Base-by-base conservation (phyloP, 1,140 invertebrate genomes). In the Formica selysi region DNA sequence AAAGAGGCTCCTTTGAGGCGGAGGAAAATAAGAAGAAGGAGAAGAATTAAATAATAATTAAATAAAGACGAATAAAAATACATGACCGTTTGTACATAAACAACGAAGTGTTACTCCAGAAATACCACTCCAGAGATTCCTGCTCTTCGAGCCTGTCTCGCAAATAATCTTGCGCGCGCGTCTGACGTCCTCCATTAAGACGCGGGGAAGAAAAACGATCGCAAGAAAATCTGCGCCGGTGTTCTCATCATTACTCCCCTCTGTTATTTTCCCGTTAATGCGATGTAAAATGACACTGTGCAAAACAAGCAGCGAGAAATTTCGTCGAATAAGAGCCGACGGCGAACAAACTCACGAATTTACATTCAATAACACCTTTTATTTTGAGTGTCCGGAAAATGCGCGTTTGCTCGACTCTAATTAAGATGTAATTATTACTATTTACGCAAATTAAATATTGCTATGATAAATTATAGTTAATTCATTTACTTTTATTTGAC, bases 211-310 rank as follows among this genome's bases (percentile, higher is more conserved):
- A 81, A 81, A 81, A 81, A 81, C 51, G 79, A 48, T 83, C 79
- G 79, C 79, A 61, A 74, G 67, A 81, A 81, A 81, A 83, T 74
- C 68, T 44, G 68, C 68, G 68, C 79, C 68, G n/a, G 16, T 38
- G 8, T 61, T 74, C 79, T 74, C 79, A 74, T 83, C 68, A 61
- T 83, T 83, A 74, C 38, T 48, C 38, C 10, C 38, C 38, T 70
- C 57, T 83, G 68, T 83, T 83, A 74, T 83, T 74, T 61, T 83
- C 68, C 8, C 68, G n/a, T 83, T 83, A 83, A 83, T 73, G 36
- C 38, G 57, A 74, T 73, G 79, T 71, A 71, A 71, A 71, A 71
- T 67, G 38, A 61, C 54, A 81, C 68, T 73, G 51, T 16, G 78
- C 54, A 61, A 83, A 81, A 81, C 26, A 73, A 74, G 19, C 68